Evolutionary conservation across 2,797 vertebrate species (phyloP).

Genomic region (Epinephelus awoara): DNA sequence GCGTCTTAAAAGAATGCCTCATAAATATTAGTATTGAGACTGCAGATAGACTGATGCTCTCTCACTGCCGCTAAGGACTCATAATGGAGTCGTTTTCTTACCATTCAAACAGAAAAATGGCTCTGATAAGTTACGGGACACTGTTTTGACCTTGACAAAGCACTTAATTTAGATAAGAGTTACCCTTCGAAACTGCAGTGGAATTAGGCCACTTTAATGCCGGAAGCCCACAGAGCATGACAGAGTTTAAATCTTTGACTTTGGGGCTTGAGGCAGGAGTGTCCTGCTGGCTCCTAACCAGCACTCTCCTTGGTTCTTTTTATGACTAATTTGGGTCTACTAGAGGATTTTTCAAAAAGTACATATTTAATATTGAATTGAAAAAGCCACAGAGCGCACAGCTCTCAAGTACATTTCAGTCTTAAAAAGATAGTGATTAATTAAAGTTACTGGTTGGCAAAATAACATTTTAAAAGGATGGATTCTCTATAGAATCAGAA

Average conservation of each 20-base stretch:
- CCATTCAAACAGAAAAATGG: slow-evolving; percentile 66
- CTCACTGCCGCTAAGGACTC: slow-evolving; percentile 36
- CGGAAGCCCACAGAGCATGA: slow-evolving; percentile 46
- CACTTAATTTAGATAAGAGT: slow-evolving; percentile 76
- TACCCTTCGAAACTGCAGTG: slow-evolving; percentile 49
- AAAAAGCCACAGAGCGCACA: slow-evolving; percentile 30
- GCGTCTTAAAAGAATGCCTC: slow-evolving; percentile 38
- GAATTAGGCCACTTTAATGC: slow-evolving; percentile 71
- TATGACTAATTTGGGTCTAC: slow-evolving; percentile 14
- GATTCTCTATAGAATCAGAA: background rate
- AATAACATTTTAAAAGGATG: background rate
- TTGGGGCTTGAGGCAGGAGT: slow-evolving; percentile 16
- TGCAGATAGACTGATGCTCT: slow-evolving; percentile 42
- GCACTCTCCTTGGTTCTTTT: slow-evolving; percentile 9
- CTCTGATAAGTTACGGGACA: slow-evolving; percentile 63
- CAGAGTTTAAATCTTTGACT: slow-evolving; percentile 61
- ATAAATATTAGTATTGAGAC: slow-evolving; percentile 66
- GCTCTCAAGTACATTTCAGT: background rate
- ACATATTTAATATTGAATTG: slow-evolving; percentile 37
- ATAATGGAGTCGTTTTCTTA: slow-evolving; percentile 64
- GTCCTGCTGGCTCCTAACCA: slow-evolving; percentile 25
- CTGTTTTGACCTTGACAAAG: slow-evolving; percentile 74
- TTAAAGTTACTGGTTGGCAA: slow-evolving; percentile 18
- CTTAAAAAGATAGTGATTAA: slow-evolving; percentile 28
- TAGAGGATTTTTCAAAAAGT: slow-evolving; percentile 3